Evolutionary conservation across 2,888 invertebrate genomes (phyloP), one percentile per base, ranked within the genome.

Genomic region (Steinernema hermaphroditum): DNA sequence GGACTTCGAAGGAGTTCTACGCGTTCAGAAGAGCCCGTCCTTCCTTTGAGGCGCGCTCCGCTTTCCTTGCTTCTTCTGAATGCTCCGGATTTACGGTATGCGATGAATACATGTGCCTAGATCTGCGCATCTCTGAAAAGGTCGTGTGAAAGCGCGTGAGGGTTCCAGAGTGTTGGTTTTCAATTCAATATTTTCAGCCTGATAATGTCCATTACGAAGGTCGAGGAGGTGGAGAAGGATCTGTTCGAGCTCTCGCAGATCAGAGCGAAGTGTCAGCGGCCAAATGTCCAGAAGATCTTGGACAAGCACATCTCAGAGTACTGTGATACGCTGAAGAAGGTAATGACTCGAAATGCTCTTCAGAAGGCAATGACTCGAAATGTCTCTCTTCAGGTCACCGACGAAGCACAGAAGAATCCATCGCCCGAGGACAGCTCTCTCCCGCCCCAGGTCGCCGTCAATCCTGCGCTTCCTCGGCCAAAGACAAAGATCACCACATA

Each of bases 191-290:
- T 12, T 37, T 37, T 37, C 37, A 37, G 37, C 6, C 4, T 37
- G 12, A 37, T 8, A 37, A 37, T 37, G 37, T 37, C 37, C 12
- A 12, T 12, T 12, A 37, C 37, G 22, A 90, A 90, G 78, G 91
- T 91, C 73, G 92, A 92, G 2, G 93, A 92, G 12, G 78, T 79
- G 44, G 82, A 78, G 9, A 29, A 89, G 92, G 81, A 81, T 54
- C 41, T 79, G 49, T 69, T 29, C 22, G 79, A 79, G 68, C 69
- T 79, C 41, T 71, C 77, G 16, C 24, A 68, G 9, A 49, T 79
- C 14, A 72, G 71, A 12, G 37, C 62, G 14, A 46, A 70, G 14
- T 68, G 74, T 1, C 57, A 62, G 9, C 76, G 78, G 8, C 49
- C 69, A 8, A 78, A 74, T 27, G 69, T 79, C 9, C 75, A 73